These are phyloP conservation scores for Mellilla xanthometata DNA, from an alignment of 2,888 invertebrate species.

Conservation along the genomic window DNA sequence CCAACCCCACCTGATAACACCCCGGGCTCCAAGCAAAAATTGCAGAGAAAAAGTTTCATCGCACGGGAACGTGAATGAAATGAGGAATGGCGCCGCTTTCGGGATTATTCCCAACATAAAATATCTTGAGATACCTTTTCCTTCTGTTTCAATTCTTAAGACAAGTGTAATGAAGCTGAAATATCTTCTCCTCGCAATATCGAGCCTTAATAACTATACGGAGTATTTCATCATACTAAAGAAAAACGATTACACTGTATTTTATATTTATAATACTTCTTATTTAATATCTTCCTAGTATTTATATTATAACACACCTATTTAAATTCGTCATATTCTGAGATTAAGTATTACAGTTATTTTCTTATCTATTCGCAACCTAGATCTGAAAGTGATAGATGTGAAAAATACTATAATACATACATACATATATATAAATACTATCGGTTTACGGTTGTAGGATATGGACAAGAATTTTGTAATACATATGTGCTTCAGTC, in stretches of 20 bases:
- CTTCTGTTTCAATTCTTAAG: constrained; percentile 70
- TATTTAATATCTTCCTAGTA: too few species aligned
- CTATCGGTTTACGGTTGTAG: neutral
- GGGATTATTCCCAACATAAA: constrained; percentile 76
- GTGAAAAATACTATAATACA: too few species aligned
- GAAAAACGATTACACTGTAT: too few species aligned
- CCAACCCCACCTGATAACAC: constrained; percentile 79
- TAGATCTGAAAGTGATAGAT: too few species aligned
- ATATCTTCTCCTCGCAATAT: neutral
- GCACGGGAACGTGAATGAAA: constrained; percentile 81
- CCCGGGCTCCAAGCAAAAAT: constrained; percentile 79
- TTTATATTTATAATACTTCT: too few species aligned
- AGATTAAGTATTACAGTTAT: too few species aligned
- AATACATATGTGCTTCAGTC: constrained; percentile 6
- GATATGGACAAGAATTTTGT: neutral
- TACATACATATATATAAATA: neutral
- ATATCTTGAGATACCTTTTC: constrained; percentile 70
- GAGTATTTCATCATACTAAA: too few species aligned
- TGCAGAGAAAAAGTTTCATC: constrained; percentile 83
- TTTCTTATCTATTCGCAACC: too few species aligned
- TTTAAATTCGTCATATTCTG: too few species aligned
- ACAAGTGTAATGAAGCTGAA: constrained; percentile 18
- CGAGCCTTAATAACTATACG: too few species aligned
- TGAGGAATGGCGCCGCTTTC: constrained; percentile 80
- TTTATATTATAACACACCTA: too few species aligned